A percentile compares a stretch with the other conserved stretches of the same genome.
Conservation (phyloP, 2,797 vertebrate genomes). For the Tachyglossus aculeatus region DNA sequence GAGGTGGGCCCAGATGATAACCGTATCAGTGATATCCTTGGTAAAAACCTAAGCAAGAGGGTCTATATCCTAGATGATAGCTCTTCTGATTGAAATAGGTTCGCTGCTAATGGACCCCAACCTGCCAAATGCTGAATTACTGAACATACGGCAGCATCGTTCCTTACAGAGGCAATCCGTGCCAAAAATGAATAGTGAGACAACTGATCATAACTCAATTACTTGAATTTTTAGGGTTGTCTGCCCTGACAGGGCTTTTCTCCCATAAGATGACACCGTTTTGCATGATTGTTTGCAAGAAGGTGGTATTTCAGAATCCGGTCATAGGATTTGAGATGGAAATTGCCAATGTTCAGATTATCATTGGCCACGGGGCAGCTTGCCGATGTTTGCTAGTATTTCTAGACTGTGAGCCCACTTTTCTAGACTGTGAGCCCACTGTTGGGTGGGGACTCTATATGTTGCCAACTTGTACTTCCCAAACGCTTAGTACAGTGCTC, state of each 20-base stretch:
- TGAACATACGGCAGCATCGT: constrained; percentile 44
- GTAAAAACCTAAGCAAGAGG: constrained; percentile 5
- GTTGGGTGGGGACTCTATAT: too few species aligned
- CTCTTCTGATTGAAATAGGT: constrained; percentile 21
- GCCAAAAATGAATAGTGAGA: constrained; percentile 41
- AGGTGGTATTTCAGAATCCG: not conserved
- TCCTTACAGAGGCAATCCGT: constrained; percentile 31
- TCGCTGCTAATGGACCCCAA: constrained; percentile 19
- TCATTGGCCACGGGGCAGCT: not conserved
- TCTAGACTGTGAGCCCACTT: too few species aligned
- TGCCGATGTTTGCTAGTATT: too few species aligned
- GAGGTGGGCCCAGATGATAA: not conserved
- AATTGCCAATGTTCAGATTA: not conserved
- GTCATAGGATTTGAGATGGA: not conserved
- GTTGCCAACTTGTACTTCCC: too few species aligned
- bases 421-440: too few species aligned
- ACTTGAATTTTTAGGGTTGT: not conserved
- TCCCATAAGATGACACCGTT: not conserved
- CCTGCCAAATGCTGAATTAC: constrained; percentile 26
- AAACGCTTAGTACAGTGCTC: too few species aligned
- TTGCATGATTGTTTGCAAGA: not conserved
- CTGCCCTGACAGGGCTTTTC: not conserved
- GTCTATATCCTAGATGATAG: constrained; percentile 3
- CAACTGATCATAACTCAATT: not conserved
- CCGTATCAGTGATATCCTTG: constrained; percentile 6